Percentiles rank a stretch among this genome's conserved stretches.
Conservation (phyloP, 2,888 invertebrate species). For the Xestia sexstrigata region DNA sequence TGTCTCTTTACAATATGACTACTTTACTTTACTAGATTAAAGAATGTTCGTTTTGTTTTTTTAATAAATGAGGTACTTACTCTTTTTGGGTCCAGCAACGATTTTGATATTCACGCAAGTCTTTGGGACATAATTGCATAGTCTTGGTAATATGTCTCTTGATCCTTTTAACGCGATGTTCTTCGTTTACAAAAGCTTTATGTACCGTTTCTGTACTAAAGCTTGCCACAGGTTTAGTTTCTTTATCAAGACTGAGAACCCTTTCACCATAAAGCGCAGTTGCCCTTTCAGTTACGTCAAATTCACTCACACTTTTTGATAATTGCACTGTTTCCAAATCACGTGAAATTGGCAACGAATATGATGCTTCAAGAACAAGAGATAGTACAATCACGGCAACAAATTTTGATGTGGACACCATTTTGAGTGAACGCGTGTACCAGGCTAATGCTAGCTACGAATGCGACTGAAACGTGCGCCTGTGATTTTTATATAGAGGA, state of each 20-base stretch:
- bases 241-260: background rate
- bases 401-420: background rate
- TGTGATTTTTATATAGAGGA: conserved; percentile 11
- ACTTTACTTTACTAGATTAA: too few species aligned
- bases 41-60: background rate
- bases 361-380: background rate
- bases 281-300: background rate
- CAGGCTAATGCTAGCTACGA: background rate
- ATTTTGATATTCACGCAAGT: background rate
- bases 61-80: background rate
- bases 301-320: background rate
- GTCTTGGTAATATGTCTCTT: background rate
- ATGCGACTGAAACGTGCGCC: conserved; percentile 4
- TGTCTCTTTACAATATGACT: background rate
- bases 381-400: background rate
- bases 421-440: background rate
- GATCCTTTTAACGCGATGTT: background rate
- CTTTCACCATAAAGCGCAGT: background rate
- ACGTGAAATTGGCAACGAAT: conserved; percentile 6
- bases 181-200: background rate
- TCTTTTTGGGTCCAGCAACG: too few species aligned
- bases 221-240: background rate
- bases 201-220: background rate
- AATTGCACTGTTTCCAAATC: background rate
- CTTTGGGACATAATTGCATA: rapidly evolving